phyloP scores from a whole-genome alignment of 2,797 vertebrate species.

The Sarcoramphus papa region DNA sequence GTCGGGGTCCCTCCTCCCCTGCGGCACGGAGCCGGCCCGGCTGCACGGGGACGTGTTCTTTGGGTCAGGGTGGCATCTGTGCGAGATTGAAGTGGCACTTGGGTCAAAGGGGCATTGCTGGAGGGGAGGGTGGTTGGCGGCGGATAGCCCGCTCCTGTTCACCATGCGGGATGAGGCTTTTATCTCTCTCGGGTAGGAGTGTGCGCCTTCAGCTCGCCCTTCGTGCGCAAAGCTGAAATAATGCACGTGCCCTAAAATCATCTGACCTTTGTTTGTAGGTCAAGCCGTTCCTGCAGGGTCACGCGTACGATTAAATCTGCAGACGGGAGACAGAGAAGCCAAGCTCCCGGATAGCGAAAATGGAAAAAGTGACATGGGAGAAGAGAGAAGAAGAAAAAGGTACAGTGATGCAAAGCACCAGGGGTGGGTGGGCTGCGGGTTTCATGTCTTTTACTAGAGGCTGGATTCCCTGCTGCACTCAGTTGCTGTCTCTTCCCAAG shows the following conservation, averaged over 20 bases:
- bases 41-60: accelerated
- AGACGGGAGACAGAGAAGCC: slow-evolving; percentile 89
- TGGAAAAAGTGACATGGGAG: slow-evolving; percentile 43
- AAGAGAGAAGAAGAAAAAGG: slow-evolving; percentile 67
- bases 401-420: not conserved
- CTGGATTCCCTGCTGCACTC: not conserved
- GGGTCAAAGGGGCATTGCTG: not conserved
- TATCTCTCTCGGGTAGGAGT: not conserved
- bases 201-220: not conserved
- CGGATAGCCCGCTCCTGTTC: not conserved
- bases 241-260: not conserved
- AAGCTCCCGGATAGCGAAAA: slow-evolving; percentile 66
- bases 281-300: slow-evolving; percentile 88
- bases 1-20: not conserved
- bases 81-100: not conserved
- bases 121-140: not conserved
- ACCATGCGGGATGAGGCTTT: accelerated
- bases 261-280: slow-evolving; percentile 67
- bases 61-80: not conserved
- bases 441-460: not conserved
- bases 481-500: not conserved
- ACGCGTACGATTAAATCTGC: slow-evolving; percentile 88
- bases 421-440: not conserved
- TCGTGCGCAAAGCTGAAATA: not conserved
- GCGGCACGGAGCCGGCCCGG: not conserved